Conservation (phyloP, 1,140 invertebrate species). For the Leptinotarsa texana region DNA sequence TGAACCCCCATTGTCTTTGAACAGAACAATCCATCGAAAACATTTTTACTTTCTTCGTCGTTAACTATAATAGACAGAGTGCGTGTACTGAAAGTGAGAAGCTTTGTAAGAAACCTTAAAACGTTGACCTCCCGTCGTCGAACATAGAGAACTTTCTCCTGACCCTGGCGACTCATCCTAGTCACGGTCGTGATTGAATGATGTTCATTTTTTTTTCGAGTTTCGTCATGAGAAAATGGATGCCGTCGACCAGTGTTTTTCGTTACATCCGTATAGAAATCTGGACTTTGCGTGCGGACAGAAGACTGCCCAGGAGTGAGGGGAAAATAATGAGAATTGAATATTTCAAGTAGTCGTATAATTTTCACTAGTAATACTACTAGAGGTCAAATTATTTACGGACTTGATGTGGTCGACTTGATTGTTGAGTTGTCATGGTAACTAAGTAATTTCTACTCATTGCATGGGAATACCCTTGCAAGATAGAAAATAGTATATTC, state of each 20-base stretch:
- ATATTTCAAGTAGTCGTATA: too few relatives aligned
- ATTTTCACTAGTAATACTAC: too few relatives aligned
- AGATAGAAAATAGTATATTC: too few relatives aligned
- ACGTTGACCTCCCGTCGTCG: constrained; percentile 1
- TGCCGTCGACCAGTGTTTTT: too few relatives aligned
- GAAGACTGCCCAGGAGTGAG: neutral
- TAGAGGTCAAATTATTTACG: too few relatives aligned
- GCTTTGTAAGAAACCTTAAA: neutral
- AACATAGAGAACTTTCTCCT: neutral
- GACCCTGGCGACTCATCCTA: neutral
- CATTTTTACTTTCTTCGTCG: neutral
- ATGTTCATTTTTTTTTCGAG: neutral
- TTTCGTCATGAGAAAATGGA: neutral
- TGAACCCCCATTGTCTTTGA: neutral
- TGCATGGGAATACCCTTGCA: too few relatives aligned
- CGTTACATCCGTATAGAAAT: neutral
- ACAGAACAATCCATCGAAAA: neutral
- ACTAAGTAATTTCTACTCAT: too few relatives aligned
- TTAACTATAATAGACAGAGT: neutral
- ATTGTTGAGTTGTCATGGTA: too few relatives aligned
- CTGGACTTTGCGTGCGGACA: neutral
- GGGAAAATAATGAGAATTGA: too few relatives aligned
- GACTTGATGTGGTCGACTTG: too few relatives aligned
- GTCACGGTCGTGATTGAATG: constrained; percentile 4
- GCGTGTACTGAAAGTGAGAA: constrained; percentile 2